phyloP scores from a whole-genome alignment of 2,888 invertebrate genomes.

The Calliscelio sp. region DNA sequence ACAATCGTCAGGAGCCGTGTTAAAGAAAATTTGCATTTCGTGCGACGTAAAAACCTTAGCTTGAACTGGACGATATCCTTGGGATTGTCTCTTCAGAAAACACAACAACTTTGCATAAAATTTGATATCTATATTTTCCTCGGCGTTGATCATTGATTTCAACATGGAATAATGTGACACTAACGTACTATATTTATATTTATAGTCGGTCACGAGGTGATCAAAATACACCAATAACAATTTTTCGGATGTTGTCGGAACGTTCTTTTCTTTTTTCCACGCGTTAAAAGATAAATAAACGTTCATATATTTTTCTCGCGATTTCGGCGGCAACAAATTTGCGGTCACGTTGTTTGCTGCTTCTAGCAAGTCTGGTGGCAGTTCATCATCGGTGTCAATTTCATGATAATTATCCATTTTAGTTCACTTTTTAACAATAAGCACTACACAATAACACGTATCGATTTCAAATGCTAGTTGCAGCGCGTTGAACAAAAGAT shows the following conservation, averaged over 20 bases:
- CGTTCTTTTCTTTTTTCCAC: conserved; percentile 14
- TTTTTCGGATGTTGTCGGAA: not conserved
- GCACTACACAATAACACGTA: not conserved
- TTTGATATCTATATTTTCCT: conserved; percentile 56
- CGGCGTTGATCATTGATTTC: conserved; percentile 43
- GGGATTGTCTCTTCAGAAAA: conserved; percentile 44
- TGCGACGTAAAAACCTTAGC: conserved; percentile 49
- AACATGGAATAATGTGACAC: conserved; percentile 49
- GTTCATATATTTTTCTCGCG: conserved; percentile 21
- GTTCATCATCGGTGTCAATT: not conserved
- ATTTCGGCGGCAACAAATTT: conserved; percentile 27
- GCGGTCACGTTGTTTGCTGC: not conserved
- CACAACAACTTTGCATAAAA: conserved; percentile 42
- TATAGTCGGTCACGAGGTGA: not conserved
- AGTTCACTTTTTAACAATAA: not conserved
- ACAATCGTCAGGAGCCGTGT: conserved; percentile 46
- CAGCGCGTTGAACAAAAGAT: too few relatives aligned
- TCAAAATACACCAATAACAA: conserved; percentile 33
- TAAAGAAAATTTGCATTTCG: conserved; percentile 45
- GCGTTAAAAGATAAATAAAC: conserved; percentile 14
- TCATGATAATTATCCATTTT: not conserved
- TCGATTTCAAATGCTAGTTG: too few relatives aligned
- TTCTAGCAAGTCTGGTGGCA: conserved; percentile 5
- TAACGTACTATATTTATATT: conserved; percentile 18
- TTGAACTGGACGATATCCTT: conserved; percentile 47